phyloP scores from a whole-genome alignment of 2,888 invertebrate genomes.

The Callosobruchus maculatus region DNA sequence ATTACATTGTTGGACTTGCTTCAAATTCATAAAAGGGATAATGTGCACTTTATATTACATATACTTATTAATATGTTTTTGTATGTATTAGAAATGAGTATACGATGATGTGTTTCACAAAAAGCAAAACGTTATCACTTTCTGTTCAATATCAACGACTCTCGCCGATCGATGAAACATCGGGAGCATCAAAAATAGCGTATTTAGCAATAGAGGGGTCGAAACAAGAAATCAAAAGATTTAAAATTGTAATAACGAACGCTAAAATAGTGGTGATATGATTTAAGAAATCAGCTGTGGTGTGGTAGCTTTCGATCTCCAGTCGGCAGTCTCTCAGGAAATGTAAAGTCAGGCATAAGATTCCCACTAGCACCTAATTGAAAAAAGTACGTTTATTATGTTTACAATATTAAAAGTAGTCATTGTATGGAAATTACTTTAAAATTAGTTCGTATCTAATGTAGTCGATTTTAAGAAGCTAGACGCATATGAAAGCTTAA shows the following conservation, averaged over 20 bases:
- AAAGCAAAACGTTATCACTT: too few relatives aligned
- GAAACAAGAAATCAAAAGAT: slow-evolving; percentile 74
- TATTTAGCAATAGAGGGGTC: slow-evolving; percentile 66
- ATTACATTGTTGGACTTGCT: too few relatives aligned
- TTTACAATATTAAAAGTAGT: too few relatives aligned
- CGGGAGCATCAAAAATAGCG: slow-evolving; percentile 39
- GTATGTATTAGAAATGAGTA: too few relatives aligned
- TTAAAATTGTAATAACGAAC: slow-evolving; percentile 70
- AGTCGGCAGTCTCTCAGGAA: slow-evolving; percentile 74
- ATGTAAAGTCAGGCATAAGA: slow-evolving; percentile 70
- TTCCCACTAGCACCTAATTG: slow-evolving; percentile 67
- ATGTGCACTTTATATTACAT: too few relatives aligned
- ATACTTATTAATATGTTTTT: too few relatives aligned
- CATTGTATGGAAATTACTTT: too few relatives aligned
- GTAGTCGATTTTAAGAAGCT: too few relatives aligned
- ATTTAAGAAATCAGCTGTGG: slow-evolving; percentile 68
- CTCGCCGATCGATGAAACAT: slow-evolving; percentile 16
- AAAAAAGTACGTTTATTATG: not conserved
- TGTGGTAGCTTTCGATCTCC: slow-evolving; percentile 65
- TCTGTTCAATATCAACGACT: not conserved
- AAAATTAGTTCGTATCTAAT: too few relatives aligned
- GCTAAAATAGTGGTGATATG: slow-evolving; percentile 67
- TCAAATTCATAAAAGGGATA: too few relatives aligned
- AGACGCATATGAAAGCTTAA: too few relatives aligned
- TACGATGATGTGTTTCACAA: too few relatives aligned